phyloP scores from a whole-genome alignment of 2,797 vertebrate species.

The Cryptoprocta ferox region DNA sequence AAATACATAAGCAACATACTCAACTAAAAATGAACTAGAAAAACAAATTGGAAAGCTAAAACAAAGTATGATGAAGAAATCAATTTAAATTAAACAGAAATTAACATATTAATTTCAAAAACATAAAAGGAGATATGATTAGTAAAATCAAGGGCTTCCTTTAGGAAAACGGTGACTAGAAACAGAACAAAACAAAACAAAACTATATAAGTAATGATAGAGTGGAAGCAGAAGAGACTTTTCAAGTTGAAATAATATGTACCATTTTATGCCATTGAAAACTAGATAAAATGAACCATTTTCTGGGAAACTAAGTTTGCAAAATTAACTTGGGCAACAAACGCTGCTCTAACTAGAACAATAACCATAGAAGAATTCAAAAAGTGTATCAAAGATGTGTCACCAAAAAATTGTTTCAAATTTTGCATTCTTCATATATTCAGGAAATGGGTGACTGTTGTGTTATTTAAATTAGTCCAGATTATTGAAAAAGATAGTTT shows the following conservation, averaged over 20 bases:
- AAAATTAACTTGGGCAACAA: slow-evolving; percentile 23
- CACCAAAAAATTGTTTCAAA: background rate
- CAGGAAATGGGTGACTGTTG: background rate
- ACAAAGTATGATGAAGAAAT: background rate
- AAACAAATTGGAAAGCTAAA: background rate
- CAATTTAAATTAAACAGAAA: slow-evolving; percentile 47
- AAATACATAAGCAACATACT: background rate
- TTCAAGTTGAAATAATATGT: background rate
- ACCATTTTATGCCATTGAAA: slow-evolving; percentile 19
- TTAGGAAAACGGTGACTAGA: background rate
- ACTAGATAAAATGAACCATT: background rate
- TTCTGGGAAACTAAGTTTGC: background rate
- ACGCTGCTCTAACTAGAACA: background rate
- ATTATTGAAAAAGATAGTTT: background rate
- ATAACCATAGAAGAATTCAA: background rate
- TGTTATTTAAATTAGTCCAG: background rate
- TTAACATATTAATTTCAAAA: background rate
- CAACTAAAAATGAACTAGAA: slow-evolving; percentile 10
- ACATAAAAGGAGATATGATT: background rate
- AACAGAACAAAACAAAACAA: background rate
- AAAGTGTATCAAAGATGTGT: background rate
- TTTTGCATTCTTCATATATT: background rate
- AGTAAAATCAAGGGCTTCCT: background rate
- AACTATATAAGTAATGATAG: background rate
- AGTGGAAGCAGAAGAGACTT: background rate